Evolutionary conservation across 2,888 invertebrate species (phyloP), one percentile per base, ranked within the genome.

Genomic region (Erebia palarica): DNA sequence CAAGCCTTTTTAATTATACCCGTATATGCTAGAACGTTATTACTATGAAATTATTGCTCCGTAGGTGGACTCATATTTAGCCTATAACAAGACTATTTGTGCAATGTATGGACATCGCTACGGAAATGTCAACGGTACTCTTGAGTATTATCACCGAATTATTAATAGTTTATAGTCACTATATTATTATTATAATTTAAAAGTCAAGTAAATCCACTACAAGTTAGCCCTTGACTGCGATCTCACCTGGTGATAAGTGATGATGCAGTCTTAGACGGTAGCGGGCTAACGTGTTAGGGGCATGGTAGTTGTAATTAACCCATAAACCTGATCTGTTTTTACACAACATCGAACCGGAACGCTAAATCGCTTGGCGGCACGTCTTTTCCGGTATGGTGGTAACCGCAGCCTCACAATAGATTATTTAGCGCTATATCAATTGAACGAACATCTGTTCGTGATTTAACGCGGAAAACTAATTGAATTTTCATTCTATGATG

Each of bases 1-100:
- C 65, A 11, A 71, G 59, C 58, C 16, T 63, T 59, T 68, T 63
- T 73, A 70, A 70, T 58, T 47, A 65, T 63, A n/a, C n/a, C n/a
- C n/a, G n/a, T n/a, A n/a, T n/a, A n/a, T 47, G n/a, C 36, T 36
- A 36, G 51, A 13, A 55, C 36, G 18, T 65, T 59, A 68, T 55
- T 44, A 44, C 61, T 73, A 68, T 63, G 53, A 68, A 61, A 63
- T 61, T 71, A 65, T 58, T 66, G 13, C 11, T 49, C 60, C 65
- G 57, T 68, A 68, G 57, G 68, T 21, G 51, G 51, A 49, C 16
- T 44, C 44, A 61, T 11, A 61, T 4, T 47, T 16, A 59, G 44
- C 16, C 11, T 47, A 13, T 11, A 58, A 10, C 27, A 14, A 9
- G 13, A 4, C 44, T 47, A 16, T 44, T 60, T 60, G n/a, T 60